phyloP scores from a whole-genome alignment of 2,888 invertebrate genomes.

The Crocallis elinguaria region DNA sequence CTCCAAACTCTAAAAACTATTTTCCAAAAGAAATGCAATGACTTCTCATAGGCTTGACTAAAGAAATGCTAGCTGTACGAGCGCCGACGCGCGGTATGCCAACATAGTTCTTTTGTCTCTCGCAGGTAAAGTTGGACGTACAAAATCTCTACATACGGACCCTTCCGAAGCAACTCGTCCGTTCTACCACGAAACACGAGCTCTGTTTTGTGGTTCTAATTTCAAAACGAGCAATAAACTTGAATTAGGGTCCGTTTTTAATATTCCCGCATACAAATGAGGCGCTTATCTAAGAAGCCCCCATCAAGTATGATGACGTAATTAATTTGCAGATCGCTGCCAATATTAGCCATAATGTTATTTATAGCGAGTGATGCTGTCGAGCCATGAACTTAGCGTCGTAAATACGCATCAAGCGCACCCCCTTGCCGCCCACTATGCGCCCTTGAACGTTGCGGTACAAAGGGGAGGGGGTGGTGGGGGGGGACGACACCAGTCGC shows the following conservation, averaged over 20 bases:
- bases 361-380: conserved; percentile 41
- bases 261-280: conserved; percentile 11
- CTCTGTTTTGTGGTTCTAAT: too few species aligned
- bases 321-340: conserved; percentile 26
- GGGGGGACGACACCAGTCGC: conserved; percentile 44
- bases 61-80: conserved; percentile 22
- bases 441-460: conserved; percentile 59
- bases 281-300: conserved; percentile 11
- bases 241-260: conserved; percentile 15
- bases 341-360: conserved; percentile 32
- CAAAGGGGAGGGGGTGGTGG: conserved; percentile 56
- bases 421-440: conserved; percentile 32
- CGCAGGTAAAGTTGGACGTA: conserved; percentile 23
- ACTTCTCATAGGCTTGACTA: too few species aligned
- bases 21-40: too few species aligned
- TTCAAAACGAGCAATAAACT: conserved; percentile 20
- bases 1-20: too few species aligned
- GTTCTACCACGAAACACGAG: too few species aligned
- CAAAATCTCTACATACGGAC: conserved; percentile 11
- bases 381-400: conserved; percentile 40
- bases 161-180: conserved; percentile 11
- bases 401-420: conserved; percentile 44
- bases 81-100: conserved; percentile 11
- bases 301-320: conserved; percentile 23
- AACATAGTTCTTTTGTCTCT: conserved; percentile 31